Evolutionary conservation across 2,113 vertebrate genomes (phyloP), one percentile per base, ranked within the genome.

Genomic region (Rhinolophus ferrumequinum): DNA sequence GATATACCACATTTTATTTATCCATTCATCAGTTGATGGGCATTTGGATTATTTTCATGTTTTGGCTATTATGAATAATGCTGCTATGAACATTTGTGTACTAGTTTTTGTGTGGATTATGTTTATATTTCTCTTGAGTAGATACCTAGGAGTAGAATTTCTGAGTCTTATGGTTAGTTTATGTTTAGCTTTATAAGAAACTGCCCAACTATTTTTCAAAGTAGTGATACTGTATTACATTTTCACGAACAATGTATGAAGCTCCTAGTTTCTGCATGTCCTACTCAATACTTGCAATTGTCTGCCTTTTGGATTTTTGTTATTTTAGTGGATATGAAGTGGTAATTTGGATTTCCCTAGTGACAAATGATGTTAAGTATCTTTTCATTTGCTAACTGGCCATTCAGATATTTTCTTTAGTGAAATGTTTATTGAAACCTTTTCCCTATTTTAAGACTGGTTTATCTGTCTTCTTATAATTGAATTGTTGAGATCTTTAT

Each of bases 401-500:
- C 6, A 84, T 79, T 83, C 5, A 44, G 21, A 5, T 85, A 84
- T n/a, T 13, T 80, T 95, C 41, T 60, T 88, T 35, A 73, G 35
- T 93, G n/a, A 81, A 81, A 72, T 58, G 24, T 35, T 47, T 73
- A 50, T 79, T 81, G 6, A 41, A 70, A 72, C 56, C 11, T 67
- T 83, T 93, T 80, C 11, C 2, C 18, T 38, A 26, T 82, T 81
- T 90, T 82, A 38, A 26, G 70, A 35, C 66, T 35, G 9, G 28
- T 30, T 60, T 83, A n/a, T 58, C 66, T 58, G 13, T 35, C 16
- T 80, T 92, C 33, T 95, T 73, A 66, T 72, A 12, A 47, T 60
- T 90, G 64, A 94, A 77, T 88, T 96, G 5, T 77, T 77, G 35
- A 21, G 5, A 77, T 92, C 18, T 81, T 86, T 38, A 58, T 54